These are phyloP conservation scores for Herpailurus yagouaroundi DNA, from an alignment of 2,113 vertebrate species.

Conservation along the genomic window DNA sequence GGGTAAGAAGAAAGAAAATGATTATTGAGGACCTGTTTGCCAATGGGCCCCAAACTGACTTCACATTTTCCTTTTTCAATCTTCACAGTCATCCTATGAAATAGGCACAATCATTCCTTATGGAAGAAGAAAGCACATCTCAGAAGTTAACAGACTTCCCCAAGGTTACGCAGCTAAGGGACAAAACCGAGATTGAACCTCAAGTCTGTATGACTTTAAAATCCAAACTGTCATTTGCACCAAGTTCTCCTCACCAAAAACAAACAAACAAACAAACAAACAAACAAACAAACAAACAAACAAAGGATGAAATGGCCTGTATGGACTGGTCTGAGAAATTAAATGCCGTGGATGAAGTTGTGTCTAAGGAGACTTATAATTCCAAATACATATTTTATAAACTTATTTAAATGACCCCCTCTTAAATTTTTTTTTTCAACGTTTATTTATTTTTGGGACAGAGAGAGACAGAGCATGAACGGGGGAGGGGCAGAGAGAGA, in stretches of 20 bases:
- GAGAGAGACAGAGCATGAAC: too few species aligned
- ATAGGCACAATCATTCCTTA: not conserved
- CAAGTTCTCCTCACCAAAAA: not conserved
- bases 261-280: not conserved
- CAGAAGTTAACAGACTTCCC: not conserved
- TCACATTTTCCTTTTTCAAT: conserved; percentile 6
- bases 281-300: not conserved
- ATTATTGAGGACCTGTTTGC: not conserved
- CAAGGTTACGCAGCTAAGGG: not conserved
- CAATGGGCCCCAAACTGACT: not conserved
- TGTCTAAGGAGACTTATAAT: conserved; percentile 24
- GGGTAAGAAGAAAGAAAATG: conserved; percentile 7
- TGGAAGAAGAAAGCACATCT: conserved; percentile 29
- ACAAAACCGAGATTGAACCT: not conserved
- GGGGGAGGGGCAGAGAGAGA: too few species aligned
- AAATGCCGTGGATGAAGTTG: not conserved
- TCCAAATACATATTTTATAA: conserved; percentile 25
- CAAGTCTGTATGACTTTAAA: not conserved
- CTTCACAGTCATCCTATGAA: conserved; percentile 37
- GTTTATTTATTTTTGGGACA: too few species aligned
- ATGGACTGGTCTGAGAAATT: not conserved
- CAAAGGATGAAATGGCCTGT: not conserved
- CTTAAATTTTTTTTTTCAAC: too few species aligned
- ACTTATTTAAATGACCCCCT: not conserved
- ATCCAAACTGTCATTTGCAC: not conserved